Percentiles rank a stretch among this genome's conserved stretches.
These are phyloP conservation scores for Aptenodytes forsteri DNA, from an alignment of 2,113 vertebrate genomes.

Conservation along the genomic window DNA sequence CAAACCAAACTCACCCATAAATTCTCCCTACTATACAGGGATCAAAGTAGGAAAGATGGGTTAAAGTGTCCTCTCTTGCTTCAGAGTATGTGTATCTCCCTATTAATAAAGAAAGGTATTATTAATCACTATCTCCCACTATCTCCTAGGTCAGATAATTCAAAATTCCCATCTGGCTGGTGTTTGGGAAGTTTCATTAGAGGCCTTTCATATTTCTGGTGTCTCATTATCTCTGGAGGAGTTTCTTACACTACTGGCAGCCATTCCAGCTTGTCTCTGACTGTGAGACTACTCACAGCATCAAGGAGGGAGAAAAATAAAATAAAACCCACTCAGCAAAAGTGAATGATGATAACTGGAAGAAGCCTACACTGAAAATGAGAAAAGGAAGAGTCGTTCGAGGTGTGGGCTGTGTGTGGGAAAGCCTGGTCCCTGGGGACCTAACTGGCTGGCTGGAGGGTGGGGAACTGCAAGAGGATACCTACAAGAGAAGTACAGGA, in stretches of 20 bases:
- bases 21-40: neutral
- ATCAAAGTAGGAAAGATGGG: neutral
- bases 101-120: neutral
- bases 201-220: neutral
- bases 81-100: neutral
- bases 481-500: neutral
- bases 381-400: neutral
- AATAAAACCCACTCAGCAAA: slow-evolving; percentile 13
- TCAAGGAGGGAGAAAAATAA: neutral
- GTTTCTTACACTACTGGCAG: slow-evolving; percentile 2
- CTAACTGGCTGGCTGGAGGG: neutral
- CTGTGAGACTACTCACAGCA: slow-evolving; percentile 3
- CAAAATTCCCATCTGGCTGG: neutral
- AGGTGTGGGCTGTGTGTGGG: neutral
- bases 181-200: neutral
- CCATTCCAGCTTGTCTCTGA: neutral
- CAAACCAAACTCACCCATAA: neutral
- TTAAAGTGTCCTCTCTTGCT: neutral
- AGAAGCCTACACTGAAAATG: neutral
- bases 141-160: neutral
- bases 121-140: neutral
- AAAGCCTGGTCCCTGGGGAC: neutral
- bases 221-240: slow-evolving; percentile 2
- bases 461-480: neutral
- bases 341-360: neutral